Percentiles rank a stretch among this genome's conserved stretches.
phyloP scores from a whole-genome alignment of 2,113 vertebrate genomes.

The Callospermophilus lateralis region DNA sequence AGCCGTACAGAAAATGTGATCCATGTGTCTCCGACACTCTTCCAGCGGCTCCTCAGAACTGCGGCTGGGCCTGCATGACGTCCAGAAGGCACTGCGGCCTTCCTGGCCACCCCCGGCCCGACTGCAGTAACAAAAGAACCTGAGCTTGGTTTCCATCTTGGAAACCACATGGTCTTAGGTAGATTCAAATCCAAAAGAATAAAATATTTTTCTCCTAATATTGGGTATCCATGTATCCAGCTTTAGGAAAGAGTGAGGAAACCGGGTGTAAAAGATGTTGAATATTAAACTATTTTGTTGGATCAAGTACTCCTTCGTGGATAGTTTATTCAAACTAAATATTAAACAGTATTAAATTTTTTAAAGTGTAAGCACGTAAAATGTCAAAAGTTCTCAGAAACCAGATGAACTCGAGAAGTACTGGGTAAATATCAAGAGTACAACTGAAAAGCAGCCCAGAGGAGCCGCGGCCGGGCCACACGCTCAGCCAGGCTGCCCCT shows the following conservation, averaged over 20 bases:
- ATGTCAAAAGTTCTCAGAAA: slow-evolving; percentile 74
- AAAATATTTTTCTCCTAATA: not conserved
- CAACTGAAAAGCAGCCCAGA: slow-evolving; percentile 50
- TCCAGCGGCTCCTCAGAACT: not conserved
- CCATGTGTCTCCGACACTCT: not conserved
- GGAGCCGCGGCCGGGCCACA: slow-evolving; percentile 48
- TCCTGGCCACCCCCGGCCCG: not conserved
- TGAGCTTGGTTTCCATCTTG: not conserved
- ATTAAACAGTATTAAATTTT: slow-evolving; percentile 77
- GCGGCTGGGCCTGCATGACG: not conserved
- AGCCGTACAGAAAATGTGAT: not conserved
- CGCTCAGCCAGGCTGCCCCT: not conserved
- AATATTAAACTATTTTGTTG: slow-evolving; percentile 46
- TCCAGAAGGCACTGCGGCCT: not conserved
- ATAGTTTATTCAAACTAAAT: slow-evolving; percentile 83
- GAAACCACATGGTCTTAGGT: not conserved
- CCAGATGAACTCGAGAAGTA: slow-evolving; percentile 74
- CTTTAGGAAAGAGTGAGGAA: not conserved
- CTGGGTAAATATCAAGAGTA: slow-evolving; percentile 67
- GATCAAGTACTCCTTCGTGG: slow-evolving; percentile 56
- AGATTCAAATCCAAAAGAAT: not conserved
- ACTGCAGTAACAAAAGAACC: not conserved
- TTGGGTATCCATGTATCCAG: not conserved
- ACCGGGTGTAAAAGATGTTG: not conserved
- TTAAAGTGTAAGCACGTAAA: slow-evolving; percentile 65